These are phyloP conservation scores for Prolemur simus DNA, from an alignment of 2,113 vertebrate genomes.

Conservation along the genomic window DNA sequence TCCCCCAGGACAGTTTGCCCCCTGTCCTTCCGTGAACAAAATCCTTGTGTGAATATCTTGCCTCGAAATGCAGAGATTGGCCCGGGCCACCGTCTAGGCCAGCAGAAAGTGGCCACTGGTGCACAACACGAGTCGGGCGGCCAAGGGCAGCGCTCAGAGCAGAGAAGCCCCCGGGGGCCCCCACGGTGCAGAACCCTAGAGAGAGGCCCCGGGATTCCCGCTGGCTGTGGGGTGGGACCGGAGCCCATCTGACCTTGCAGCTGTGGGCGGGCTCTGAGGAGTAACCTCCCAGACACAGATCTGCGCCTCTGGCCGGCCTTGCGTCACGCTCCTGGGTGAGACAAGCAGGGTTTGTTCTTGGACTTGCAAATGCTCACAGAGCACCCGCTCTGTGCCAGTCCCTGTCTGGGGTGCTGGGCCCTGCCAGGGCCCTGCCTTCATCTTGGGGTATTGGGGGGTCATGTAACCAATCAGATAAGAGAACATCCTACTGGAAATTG, in stretches of 20 bases:
- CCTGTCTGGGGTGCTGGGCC: neutral
- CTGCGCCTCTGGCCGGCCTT: neutral
- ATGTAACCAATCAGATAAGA: neutral
- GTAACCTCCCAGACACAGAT: neutral
- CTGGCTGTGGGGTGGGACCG: accelerated
- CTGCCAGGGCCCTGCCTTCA: neutral
- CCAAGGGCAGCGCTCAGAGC: neutral
- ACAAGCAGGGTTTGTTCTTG: neutral
- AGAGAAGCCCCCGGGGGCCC: accelerated
- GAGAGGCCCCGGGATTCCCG: neutral
- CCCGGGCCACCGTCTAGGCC: neutral
- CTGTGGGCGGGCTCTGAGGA: neutral
- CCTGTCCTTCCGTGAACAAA: neutral
- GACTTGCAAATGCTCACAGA: neutral
- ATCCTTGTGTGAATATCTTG: neutral
- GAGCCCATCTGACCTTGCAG: no score
- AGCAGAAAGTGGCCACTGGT: neutral
- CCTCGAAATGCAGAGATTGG: neutral
- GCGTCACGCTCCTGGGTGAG: neutral
- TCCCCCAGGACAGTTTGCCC: neutral
- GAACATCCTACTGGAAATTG: accelerated
- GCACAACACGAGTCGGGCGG: no score
- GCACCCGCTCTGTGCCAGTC: neutral
- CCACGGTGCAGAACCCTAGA: neutral
- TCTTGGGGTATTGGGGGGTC: neutral